Evolutionary conservation across 92 coral and sea anemone genomes (phyloP).

Genomic region (Palythoa grandis): DNA sequence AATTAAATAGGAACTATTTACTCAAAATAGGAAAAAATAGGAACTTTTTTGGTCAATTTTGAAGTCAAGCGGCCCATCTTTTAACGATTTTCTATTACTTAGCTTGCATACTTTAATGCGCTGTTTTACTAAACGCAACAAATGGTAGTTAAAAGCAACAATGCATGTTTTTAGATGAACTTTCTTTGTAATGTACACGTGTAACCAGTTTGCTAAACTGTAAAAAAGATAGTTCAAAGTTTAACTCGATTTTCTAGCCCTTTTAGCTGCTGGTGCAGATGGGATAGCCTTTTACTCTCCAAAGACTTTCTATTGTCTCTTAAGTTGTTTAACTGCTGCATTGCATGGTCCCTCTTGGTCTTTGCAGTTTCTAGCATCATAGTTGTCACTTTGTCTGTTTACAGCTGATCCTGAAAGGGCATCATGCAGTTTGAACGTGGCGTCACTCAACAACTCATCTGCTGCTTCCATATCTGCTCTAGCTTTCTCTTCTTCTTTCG

Average conservation of each 20-base stretch:
- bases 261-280: slow-evolving; percentile 7
- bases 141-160: no score
- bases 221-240: no score
- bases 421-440: slow-evolving; percentile 49
- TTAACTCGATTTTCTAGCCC: neutral
- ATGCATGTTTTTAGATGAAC: neutral
- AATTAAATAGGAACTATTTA: no score
- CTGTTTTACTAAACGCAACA: no score
- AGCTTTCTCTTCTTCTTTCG: slow-evolving; percentile 21
- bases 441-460: slow-evolving; percentile 42
- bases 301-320: slow-evolving; percentile 54
- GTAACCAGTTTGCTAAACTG: no score
- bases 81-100: no score
- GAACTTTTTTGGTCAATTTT: no score
- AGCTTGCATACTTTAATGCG: no score
- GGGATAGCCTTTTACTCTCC: slow-evolving; percentile 43
- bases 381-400: slow-evolving; percentile 32
- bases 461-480: slow-evolving; percentile 48
- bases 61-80: no score
- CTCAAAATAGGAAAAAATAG: no score
- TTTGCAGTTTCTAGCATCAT: slow-evolving; percentile 52
- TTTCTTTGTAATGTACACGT: no score
- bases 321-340: slow-evolving; percentile 40
- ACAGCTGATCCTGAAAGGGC: slow-evolving; percentile 51
- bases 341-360: slow-evolving; percentile 56